These are phyloP conservation scores for Corythaeola cristata DNA, from an alignment of 2,113 vertebrate genomes.

Conservation along the genomic window DNA sequence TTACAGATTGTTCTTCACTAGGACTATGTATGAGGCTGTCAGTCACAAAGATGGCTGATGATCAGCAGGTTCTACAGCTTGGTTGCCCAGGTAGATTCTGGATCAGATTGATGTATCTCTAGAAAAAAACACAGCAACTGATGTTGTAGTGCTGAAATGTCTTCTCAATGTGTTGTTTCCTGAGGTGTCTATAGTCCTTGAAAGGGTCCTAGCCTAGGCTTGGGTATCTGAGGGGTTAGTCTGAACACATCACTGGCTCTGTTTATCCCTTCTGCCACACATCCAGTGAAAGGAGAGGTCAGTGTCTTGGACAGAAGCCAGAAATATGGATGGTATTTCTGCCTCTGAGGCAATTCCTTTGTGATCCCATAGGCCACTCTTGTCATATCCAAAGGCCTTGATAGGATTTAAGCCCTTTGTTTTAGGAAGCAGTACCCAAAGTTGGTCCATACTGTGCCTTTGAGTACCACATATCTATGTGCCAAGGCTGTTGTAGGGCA, in stretches of 20 bases:
- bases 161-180: neutral
- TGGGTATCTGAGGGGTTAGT: neutral
- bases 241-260: neutral
- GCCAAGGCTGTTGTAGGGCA: neutral
- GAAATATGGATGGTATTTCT: constrained; percentile 50
- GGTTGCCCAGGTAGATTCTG: neutral
- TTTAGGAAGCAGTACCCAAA: neutral
- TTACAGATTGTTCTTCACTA: neutral
- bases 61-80: neutral
- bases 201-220: neutral
- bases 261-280: neutral
- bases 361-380: neutral
- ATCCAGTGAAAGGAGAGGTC: neutral
- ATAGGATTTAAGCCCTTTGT: neutral
- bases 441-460: neutral
- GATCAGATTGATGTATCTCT: neutral
- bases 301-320: neutral
- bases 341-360: constrained; percentile 34
- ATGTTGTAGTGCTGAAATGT: neutral
- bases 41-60: accelerated
- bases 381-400: neutral
- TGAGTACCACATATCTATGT: neutral
- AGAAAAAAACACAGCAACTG: neutral
- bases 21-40: neutral
- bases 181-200: neutral